Percentiles rank a stretch among this genome's conserved stretches.
These are phyloP conservation scores for Liposcelis brunnea DNA, from an alignment of 2,888 invertebrate genomes.

Conservation along the genomic window DNA sequence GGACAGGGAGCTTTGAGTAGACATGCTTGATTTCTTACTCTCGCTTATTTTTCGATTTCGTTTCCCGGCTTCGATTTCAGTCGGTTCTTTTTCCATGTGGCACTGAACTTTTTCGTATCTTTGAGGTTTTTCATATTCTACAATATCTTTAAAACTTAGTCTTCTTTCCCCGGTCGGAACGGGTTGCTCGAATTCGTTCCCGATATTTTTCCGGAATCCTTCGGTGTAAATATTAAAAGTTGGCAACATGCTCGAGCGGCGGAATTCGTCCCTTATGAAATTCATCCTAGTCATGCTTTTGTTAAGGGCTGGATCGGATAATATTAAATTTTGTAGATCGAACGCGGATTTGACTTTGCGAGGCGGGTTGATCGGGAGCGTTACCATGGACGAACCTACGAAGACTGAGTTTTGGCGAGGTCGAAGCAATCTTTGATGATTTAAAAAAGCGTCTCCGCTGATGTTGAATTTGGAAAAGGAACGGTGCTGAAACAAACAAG, in stretches of 20 bases:
- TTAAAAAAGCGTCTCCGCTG: slow-evolving; percentile 29
- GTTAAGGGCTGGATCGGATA: slow-evolving; percentile 26
- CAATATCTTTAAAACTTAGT: too few species aligned
- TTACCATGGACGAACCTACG: slow-evolving; percentile 49
- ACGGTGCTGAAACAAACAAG: slow-evolving; percentile 38
- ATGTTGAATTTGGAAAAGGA: slow-evolving; percentile 50
- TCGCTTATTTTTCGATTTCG: too few species aligned
- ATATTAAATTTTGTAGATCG: slow-evolving; percentile 57
- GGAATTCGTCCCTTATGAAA: not conserved
- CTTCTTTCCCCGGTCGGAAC: too few species aligned
- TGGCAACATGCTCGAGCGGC: slow-evolving; percentile 7
- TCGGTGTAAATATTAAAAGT: not conserved
- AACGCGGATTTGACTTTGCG: slow-evolving; percentile 56
- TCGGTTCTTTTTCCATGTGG: not conserved
- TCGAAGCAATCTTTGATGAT: slow-evolving; percentile 22
- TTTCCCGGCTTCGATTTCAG: too few species aligned
- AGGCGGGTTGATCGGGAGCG: slow-evolving; percentile 41
- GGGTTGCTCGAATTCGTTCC: too few species aligned
- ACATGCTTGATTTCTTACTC: too few species aligned
- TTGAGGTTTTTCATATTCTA: not conserved
- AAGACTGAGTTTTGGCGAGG: slow-evolving; percentile 73
- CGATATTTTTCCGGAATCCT: too few species aligned
- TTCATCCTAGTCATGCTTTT: slow-evolving; percentile 2
- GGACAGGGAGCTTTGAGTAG: too few species aligned
- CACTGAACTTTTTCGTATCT: not conserved